Evolutionary conservation across 2,888 invertebrate species (phyloP).

Genomic region (Notodonta dromedarius): DNA sequence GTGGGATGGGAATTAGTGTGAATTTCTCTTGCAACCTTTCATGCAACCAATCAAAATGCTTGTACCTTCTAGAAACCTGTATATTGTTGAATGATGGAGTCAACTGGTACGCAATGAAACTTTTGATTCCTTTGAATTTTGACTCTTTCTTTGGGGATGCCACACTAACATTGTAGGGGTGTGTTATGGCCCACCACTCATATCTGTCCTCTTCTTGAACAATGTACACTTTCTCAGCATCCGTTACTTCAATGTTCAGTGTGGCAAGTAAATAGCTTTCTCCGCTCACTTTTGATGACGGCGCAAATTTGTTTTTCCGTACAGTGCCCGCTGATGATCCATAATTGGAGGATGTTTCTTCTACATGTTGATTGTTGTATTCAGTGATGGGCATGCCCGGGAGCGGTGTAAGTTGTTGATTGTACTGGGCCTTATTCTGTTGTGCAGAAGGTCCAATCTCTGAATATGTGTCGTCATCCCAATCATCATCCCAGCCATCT

Average conservation of each 20-base stretch:
- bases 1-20: constrained; percentile 97
- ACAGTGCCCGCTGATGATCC: constrained; percentile 86
- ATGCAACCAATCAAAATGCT: constrained; percentile 99
- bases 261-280: constrained; percentile 95
- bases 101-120: constrained; percentile 98
- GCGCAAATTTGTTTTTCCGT: constrained; percentile 92
- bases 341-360: constrained; percentile 83
- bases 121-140: constrained; percentile 98
- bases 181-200: constrained; percentile 90
- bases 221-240: constrained; percentile 89
- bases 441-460: constrained; percentile 87
- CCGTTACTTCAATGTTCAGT: constrained; percentile 87
- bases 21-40: constrained; percentile 97
- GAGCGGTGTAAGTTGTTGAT: constrained; percentile 70
- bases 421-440: constrained; percentile 66
- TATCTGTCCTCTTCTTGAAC: constrained; percentile 89
- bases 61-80: constrained; percentile 97
- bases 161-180: constrained; percentile 93
- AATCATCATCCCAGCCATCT: constrained; percentile 94
- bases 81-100: constrained; percentile 97
- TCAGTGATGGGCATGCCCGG: constrained; percentile 82
- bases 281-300: constrained; percentile 95
- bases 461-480: constrained; percentile 92
- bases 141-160: constrained; percentile 98
- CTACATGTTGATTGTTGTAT: constrained; percentile 66